These are phyloP conservation scores for Gymnothorax javanicus DNA, from an alignment of 2,797 vertebrate species.

Conservation along the genomic window DNA sequence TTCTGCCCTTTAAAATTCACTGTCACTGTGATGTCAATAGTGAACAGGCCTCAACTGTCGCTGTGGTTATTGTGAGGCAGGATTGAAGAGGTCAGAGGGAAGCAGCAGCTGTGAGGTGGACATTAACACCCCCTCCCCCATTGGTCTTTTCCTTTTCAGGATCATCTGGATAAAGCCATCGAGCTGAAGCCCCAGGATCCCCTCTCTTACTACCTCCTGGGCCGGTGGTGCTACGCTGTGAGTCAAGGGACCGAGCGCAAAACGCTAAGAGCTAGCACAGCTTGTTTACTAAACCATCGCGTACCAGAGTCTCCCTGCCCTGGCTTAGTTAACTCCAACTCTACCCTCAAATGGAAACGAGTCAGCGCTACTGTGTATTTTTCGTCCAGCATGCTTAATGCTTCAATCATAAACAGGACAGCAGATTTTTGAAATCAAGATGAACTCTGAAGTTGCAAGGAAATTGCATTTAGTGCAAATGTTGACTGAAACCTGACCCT, in stretches of 20 bases:
- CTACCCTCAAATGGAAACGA: not conserved
- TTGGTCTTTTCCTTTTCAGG: constrained; percentile 66
- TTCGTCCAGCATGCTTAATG: not conserved
- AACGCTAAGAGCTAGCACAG: not conserved
- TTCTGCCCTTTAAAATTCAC: too few species aligned
- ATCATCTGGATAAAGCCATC: constrained; percentile 95
- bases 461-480: not conserved
- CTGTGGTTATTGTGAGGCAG: constrained; percentile 65
- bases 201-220: constrained; percentile 89
- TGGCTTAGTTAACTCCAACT: not conserved
- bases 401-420: not conserved
- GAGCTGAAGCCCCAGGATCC: constrained; percentile 91
- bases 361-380: too few species aligned
- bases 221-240: constrained; percentile 97
- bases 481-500: not conserved
- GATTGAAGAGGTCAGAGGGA: constrained; percentile 64
- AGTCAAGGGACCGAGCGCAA: constrained; percentile 57
- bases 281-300: not conserved
- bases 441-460: not conserved
- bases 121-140: constrained; percentile 42
- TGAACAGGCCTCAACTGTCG: not conserved
- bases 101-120: constrained; percentile 50
- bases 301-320: not conserved
- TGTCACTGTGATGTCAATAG: too few species aligned
- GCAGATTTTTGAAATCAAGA: not conserved